Conservation (phyloP, 2,888 invertebrate species). For the Pristionchus arcanus region DNA sequence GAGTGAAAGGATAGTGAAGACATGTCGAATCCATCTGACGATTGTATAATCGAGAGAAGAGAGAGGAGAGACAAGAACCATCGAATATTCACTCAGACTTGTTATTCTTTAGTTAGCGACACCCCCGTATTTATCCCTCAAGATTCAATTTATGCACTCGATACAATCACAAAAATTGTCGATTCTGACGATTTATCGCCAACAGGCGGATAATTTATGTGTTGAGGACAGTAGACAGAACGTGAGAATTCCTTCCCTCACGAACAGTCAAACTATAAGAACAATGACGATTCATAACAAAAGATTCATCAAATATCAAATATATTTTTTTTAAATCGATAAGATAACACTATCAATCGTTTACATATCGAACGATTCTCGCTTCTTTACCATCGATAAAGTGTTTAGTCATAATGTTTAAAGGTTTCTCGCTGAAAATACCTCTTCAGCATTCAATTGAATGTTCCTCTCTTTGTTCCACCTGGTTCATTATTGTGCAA, state of each 20-base stretch:
- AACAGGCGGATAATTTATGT: neutral
- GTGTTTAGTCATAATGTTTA: neutral
- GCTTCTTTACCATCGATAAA: neutral
- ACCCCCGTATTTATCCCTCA: neutral
- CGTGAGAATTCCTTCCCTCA: neutral
- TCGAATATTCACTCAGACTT: neutral
- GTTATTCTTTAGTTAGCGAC: neutral
- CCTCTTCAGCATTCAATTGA: neutral
- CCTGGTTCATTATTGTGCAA: neutral
- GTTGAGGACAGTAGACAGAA: neutral
- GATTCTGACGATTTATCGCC: neutral
- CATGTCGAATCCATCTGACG: neutral
- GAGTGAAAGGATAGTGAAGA: neutral
- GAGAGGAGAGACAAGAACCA: slow-evolving; percentile 1
- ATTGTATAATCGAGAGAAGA: neutral
- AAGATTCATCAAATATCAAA: too few species aligned
- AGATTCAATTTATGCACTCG: neutral
- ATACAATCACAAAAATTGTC: slow-evolving; percentile 2
- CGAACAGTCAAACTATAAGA: neutral
- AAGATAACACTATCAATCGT: neutral
- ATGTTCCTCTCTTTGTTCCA: neutral
- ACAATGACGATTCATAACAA: neutral
- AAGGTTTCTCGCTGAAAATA: neutral
- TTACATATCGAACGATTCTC: neutral
- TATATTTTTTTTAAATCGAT: too few species aligned